These are phyloP conservation scores for Seira musarum DNA, from an alignment of 2,888 invertebrate species.

Conservation along the genomic window DNA sequence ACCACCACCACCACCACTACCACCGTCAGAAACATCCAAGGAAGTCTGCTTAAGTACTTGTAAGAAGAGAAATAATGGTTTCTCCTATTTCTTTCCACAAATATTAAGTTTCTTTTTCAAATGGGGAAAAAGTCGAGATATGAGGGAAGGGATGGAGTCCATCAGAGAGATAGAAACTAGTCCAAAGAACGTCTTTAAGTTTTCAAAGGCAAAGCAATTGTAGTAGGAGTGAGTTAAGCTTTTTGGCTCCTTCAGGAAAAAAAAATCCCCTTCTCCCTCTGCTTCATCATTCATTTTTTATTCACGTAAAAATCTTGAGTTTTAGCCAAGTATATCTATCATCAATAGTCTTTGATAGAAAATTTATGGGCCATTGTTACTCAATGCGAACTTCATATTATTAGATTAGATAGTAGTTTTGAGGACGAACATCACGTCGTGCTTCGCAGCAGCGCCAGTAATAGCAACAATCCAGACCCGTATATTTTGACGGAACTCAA, in stretches of 20 bases:
- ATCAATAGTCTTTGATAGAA: conserved; percentile 36
- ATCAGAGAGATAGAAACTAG: background rate
- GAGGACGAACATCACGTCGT: too few relatives aligned
- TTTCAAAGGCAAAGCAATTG: background rate
- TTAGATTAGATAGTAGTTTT: background rate
- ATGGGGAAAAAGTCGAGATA: background rate
- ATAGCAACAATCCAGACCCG: too few relatives aligned
- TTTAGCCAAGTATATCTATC: conserved; percentile 50
- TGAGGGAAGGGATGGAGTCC: conserved; percentile 2
- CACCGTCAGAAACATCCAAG: conserved; percentile 55
- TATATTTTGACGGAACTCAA: too few relatives aligned
- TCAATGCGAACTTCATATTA: background rate
- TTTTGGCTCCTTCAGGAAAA: conserved; percentile 5
- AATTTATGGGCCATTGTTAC: conserved; percentile 48
- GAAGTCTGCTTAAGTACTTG: conserved; percentile 56
- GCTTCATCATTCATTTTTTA: conserved; percentile 54
- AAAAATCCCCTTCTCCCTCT: conserved; percentile 31
- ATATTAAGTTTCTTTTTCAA: background rate
- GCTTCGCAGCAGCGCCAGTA: background rate
- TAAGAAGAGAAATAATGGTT: conserved; percentile 57
- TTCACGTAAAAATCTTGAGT: conserved; percentile 56
- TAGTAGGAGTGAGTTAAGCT: background rate
- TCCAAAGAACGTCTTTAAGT: background rate
- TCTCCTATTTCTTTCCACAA: conserved; percentile 46
- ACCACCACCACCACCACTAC: conserved; percentile 19